Evolutionary conservation across 2,113 vertebrate genomes (phyloP), one percentile per base, ranked within the genome.

Genomic region (Anguilla rostrata): DNA sequence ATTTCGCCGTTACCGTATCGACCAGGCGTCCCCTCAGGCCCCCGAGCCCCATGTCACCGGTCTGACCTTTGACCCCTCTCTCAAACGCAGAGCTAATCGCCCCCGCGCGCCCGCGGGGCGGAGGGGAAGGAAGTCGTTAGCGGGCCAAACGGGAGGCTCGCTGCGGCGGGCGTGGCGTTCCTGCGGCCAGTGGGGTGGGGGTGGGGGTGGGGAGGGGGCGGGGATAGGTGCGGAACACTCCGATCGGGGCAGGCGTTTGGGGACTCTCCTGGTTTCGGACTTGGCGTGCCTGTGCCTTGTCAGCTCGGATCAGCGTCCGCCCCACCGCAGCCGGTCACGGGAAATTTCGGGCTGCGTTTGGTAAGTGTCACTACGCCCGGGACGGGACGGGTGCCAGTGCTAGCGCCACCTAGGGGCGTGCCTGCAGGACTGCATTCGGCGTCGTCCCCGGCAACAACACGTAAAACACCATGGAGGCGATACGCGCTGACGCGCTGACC

Each of bases 301-400:
- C 97, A 96, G 87, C 91, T 93, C 93, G 91, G 94, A 97, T 99
- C 96, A 97, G 92, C 94, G 91, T 99, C 97, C 97, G 53, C 9
- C 53, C 1, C 9, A 92, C 91, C 92, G 93, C 92, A 34, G 34
- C 91, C 90, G 94, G 95, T 97, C 94, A 94, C 90, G 91, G 95
- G 95, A 95, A 34, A 34, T 97, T 97, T 97, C 93, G 95, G 95
- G 96, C 94, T 95, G 95, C 95, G 96, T 98, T 98, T 97, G 95
- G 94, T 96, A 97, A 98, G 97, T 98, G 96, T 97, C 97, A 97
- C 95, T 96, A 96, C 95, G 96, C 96, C 93, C 92, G 92, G 95
- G 92, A 94, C 91, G 94, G 95, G 94, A 16, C 18, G 15, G 15
- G 60, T 63, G 60, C 18, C 4, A 63, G 60, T 63, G 60, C 18